Evolutionary conservation across 2,113 vertebrate genomes (phyloP).

Genomic region (Callopanchax toddi): DNA sequence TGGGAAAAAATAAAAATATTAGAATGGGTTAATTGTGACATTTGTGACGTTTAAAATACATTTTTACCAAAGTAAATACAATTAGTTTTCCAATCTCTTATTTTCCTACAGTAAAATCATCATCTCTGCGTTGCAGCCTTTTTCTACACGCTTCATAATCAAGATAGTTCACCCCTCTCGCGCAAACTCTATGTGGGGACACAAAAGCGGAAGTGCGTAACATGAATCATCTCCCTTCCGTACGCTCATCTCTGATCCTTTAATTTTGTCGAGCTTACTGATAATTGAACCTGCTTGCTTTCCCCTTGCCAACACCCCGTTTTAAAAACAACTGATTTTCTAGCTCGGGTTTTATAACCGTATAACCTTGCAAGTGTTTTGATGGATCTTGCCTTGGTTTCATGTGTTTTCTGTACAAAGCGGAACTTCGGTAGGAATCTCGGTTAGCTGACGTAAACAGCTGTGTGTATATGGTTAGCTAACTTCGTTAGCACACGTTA

Average conservation of each 20-base stretch:
- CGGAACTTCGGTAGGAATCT: constrained; percentile 5
- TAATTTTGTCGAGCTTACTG: constrained; percentile 24
- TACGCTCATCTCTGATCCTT: constrained; percentile 6
- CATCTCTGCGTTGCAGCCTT: not conserved
- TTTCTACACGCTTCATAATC: not conserved
- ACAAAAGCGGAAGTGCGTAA: constrained; percentile 43
- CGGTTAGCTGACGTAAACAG: constrained; percentile 26
- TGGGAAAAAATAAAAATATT: too few species aligned
- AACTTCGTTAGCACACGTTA: constrained; percentile 45
- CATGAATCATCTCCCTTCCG: constrained; percentile 27
- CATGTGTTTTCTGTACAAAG: not conserved
- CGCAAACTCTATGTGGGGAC: too few species aligned
- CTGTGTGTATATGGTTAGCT: constrained; percentile 33
- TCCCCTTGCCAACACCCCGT: not conserved
- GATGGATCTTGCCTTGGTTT: constrained; percentile 16
- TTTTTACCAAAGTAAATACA: not conserved
- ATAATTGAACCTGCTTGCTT: not conserved
- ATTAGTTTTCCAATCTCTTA: not conserved
- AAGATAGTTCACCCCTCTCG: not conserved
- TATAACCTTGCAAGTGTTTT: not conserved
- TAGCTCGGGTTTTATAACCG: not conserved
- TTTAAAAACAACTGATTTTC: not conserved
- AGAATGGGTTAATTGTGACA: too few species aligned
- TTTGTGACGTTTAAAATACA: too few species aligned
- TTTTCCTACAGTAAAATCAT: not conserved